A percentile compares a stretch with the other conserved stretches of the same genome.
Conservation (phyloP, 92 coral and sea anemone genomes). For the Phymanthus crucifer region DNA sequence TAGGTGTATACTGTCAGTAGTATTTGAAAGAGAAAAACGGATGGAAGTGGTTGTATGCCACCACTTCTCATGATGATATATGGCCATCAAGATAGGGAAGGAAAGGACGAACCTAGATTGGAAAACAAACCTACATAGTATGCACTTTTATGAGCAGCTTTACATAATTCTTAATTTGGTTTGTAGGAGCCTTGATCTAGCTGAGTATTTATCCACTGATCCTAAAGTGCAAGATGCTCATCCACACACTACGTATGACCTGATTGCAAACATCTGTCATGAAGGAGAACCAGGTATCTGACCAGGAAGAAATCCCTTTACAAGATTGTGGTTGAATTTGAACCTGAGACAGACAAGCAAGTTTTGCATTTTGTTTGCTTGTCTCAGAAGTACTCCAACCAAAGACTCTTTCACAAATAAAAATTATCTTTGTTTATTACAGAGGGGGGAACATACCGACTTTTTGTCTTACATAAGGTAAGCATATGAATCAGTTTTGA, state of each 20-base stretch:
- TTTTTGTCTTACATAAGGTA: slow-evolving; percentile 91
- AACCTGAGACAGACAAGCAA: background rate
- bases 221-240: slow-evolving; percentile 82
- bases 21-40: too few relatives aligned
- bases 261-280: slow-evolving; percentile 94
- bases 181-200: slow-evolving; percentile 86
- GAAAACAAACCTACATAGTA: too few relatives aligned
- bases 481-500: background rate
- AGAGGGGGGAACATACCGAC: slow-evolving; percentile 89
- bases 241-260: slow-evolving; percentile 90
- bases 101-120: too few relatives aligned
- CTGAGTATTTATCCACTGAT: slow-evolving; percentile 83
- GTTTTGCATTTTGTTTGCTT: too few relatives aligned
- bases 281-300: slow-evolving; percentile 88
- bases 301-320: background rate
- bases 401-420: too few relatives aligned
- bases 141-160: too few relatives aligned
- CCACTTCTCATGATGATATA: too few relatives aligned
- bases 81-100: too few relatives aligned
- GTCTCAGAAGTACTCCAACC: too few relatives aligned
- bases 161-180: background rate
- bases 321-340: too few relatives aligned
- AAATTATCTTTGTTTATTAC: slow-evolving; percentile 10
- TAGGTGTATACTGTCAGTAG: too few relatives aligned
- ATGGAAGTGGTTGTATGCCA: too few relatives aligned